These are phyloP conservation scores for Corvus cornix DNA, from an alignment of 2,113 vertebrate species.

Conservation along the genomic window DNA sequence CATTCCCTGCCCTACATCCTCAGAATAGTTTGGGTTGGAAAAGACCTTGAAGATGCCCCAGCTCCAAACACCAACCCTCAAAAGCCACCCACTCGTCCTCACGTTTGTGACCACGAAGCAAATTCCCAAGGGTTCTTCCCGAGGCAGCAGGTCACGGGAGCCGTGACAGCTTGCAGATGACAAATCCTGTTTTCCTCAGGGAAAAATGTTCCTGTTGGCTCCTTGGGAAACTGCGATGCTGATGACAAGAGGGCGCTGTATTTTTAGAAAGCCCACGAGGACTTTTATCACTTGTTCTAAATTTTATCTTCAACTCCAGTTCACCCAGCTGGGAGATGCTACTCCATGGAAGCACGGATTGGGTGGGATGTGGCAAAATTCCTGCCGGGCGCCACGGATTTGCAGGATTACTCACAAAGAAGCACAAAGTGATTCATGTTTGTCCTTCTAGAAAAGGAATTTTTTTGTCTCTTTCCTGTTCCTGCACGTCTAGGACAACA, in stretches of 20 bases:
- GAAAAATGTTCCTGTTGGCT: background rate
- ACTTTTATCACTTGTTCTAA: background rate
- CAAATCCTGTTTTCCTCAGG: background rate
- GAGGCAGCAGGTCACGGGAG: background rate
- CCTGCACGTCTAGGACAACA: background rate
- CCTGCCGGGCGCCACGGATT: background rate
- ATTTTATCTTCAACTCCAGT: background rate
- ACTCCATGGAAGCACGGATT: fast-evolving
- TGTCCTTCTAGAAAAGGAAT: background rate
- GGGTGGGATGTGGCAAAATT: background rate
- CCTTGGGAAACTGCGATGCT: background rate
- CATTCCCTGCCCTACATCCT: background rate
- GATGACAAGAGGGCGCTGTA: background rate
- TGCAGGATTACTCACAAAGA: conserved; percentile 5
- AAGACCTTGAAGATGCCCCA: background rate
- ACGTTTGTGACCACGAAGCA: background rate
- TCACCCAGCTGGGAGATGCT: background rate
- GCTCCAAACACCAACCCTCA: background rate
- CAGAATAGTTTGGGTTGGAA: background rate
- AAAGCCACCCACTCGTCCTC: background rate
- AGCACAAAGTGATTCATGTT: background rate
- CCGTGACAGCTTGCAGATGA: background rate
- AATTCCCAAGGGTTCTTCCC: background rate
- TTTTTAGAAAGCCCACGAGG: background rate
- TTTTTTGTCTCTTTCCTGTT: background rate